Percentiles rank a stretch among this genome's conserved stretches.
These are phyloP conservation scores for Andrena cerasifolii DNA, from an alignment of 1,140 invertebrate genomes.

Conservation along the genomic window DNA sequence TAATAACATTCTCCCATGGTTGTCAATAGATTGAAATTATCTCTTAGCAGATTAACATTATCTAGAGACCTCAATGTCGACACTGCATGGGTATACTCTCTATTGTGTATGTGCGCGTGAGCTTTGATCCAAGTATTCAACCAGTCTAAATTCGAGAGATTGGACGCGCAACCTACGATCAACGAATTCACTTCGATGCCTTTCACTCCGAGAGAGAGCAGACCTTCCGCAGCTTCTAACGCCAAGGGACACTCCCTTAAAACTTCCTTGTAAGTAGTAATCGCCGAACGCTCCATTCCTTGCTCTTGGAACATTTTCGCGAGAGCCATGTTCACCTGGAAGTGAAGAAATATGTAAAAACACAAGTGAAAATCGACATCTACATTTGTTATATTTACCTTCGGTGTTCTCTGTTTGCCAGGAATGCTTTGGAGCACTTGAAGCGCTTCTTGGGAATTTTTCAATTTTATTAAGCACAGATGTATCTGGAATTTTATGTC, in stretches of 20 bases:
- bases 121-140: constrained; percentile 88
- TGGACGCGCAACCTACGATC: constrained; percentile 83
- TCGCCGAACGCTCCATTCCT: constrained; percentile 88
- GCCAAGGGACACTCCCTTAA: constrained; percentile 89
- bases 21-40: constrained; percentile 86
- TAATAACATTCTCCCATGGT: constrained; percentile 87
- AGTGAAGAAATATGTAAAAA: constrained; percentile 20
- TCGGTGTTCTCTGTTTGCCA: constrained; percentile 86
- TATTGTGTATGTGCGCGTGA: constrained; percentile 85
- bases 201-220: constrained; percentile 87
- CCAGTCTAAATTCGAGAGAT: constrained; percentile 83
- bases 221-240: constrained; percentile 86
- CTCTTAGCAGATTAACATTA: constrained; percentile 83
- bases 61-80: constrained; percentile 85
- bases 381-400: constrained; percentile 76
- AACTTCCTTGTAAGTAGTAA: constrained; percentile 89
- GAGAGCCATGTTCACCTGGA: constrained; percentile 86
- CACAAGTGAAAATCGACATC: not conserved
- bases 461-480: constrained; percentile 86
- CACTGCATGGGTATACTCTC: constrained; percentile 86
- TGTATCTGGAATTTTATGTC: constrained; percentile 92
- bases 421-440: constrained; percentile 87
- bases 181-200: constrained; percentile 87
- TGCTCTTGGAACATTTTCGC: constrained; percentile 88
- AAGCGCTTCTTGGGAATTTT: constrained; percentile 86